Percentiles rank a stretch among this genome's conserved stretches.
Conservation (phyloP, 1,140 invertebrate species). For the Leptinotarsa lineolata region DNA sequence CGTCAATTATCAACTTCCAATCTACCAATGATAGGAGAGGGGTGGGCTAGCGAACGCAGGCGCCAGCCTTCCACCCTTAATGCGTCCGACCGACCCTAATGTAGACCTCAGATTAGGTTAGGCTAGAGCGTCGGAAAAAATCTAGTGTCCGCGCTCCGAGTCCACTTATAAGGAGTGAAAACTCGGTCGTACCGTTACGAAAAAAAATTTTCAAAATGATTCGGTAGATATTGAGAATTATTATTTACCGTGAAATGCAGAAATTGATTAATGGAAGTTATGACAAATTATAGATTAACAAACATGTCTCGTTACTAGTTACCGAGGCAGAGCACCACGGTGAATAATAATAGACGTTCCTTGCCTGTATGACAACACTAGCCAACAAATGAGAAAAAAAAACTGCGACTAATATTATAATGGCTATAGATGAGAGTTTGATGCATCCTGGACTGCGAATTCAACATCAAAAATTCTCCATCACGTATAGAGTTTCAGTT, state of each 20-base stretch:
- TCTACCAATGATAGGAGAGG: slow-evolving; percentile 45
- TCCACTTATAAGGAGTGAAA: slow-evolving; percentile 11
- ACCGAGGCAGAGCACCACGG: background rate
- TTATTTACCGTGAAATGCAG: too few species aligned
- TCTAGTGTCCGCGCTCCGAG: slow-evolving; percentile 29
- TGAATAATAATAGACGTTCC: background rate
- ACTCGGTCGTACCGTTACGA: background rate
- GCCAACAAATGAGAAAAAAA: too few species aligned
- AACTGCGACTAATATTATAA: too few species aligned
- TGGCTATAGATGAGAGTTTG: too few species aligned
- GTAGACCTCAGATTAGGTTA: slow-evolving; percentile 52
- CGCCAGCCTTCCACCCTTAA: slow-evolving; percentile 48
- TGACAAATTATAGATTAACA: too few species aligned
- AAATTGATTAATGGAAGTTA: too few species aligned
- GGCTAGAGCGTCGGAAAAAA: slow-evolving; percentile 46
- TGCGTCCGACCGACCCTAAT: slow-evolving; percentile 51
- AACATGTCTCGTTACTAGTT: too few species aligned
- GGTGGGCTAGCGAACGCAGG: slow-evolving; percentile 43
- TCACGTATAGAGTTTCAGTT: too few species aligned
- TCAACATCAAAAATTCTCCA: too few species aligned
- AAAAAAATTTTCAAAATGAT: background rate
- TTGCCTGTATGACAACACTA: too few species aligned
- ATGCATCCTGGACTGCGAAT: too few species aligned
- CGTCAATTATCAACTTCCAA: slow-evolving; percentile 44
- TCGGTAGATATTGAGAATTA: too few species aligned